Evolutionary conservation across 2,888 invertebrate genomes (phyloP), one percentile per base, ranked within the genome.

Genomic region (Synanthedon formicaeformis): DNA sequence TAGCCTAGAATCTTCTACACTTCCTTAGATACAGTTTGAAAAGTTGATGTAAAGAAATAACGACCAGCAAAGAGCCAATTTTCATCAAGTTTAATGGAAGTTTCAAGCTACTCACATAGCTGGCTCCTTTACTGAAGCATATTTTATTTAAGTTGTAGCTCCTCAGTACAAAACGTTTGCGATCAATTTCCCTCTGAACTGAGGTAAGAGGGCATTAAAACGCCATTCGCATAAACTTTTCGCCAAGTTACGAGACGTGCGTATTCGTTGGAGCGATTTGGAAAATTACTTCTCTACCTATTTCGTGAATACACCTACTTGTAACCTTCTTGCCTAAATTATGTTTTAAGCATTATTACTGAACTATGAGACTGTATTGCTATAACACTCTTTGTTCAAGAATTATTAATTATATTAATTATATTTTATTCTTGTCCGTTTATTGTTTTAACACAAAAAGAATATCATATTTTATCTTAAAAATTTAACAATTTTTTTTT

Each of bases 191-290:
- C 63, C 59, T 57, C 61, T 64, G 68, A 71, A 65, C 23, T 18
- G 52, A 14, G 52, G 52, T 52, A 52, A 69, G 66, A 57, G 57
- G 64, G 67, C 69, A 75, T 74, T 78, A 75, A 73, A 76, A 68
- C 64, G 65, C 69, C 71, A 67, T 77, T 72, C 66, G 65, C 60
- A 62, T 57, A 69, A 76, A 78, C 66, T 78, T 73, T 66, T 61
- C 59, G 51, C 55, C 52, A 64, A 75, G 65, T 71, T 69, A 62
- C 61, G 63, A 71, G 60, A 66, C 59, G 65, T 78, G 67, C 73
- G 73, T 75, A 77, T 71, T 75, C 71, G 69, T 66, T 70, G 66
- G 66, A 73, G 71, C 74, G 74, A 72, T 75, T 78, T 69, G 66
- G 66, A 62, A 75, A 80, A 78, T 78, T 75, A 69, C 72, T 74